Percentiles rank a stretch among this genome's conserved stretches.
Evolutionary conservation across 2,797 vertebrate genomes (phyloP).

Genomic region (Enteromius fasciolatus): DNA sequence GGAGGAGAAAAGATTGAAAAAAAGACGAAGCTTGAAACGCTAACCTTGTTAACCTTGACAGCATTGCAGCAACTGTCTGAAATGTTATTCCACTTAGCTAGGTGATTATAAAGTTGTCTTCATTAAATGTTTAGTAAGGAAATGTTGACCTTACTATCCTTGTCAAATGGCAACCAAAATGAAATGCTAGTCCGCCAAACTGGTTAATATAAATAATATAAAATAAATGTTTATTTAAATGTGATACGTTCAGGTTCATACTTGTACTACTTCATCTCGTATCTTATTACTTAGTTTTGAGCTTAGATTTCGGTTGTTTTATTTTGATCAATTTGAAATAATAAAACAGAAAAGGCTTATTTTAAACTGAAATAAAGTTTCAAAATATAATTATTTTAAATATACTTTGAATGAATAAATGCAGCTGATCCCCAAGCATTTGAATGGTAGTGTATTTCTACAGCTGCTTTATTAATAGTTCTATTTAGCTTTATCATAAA

Average conservation of each 20-base stretch:
- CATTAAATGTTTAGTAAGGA: not conserved
- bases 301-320: not conserved
- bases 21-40: constrained; percentile 27
- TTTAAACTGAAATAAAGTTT: not conserved
- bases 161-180: constrained; percentile 18
- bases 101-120: not conserved
- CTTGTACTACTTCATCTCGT: not conserved
- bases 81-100: not conserved
- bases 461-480: not conserved
- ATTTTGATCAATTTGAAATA: not conserved
- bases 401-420: too few relatives aligned
- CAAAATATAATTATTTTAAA: not conserved
- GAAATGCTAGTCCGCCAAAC: constrained; percentile 2
- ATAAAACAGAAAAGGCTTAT: not conserved
- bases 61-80: not conserved
- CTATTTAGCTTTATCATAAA: not conserved
- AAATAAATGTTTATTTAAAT: not conserved
- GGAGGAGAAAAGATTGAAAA: constrained; percentile 36
- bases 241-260: not conserved
- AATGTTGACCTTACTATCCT: not conserved
- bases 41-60: constrained; percentile 20
- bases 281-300: not conserved
- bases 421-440: not conserved
- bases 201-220: not conserved
- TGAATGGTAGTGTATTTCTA: not conserved